Evolutionary conservation across 2,888 invertebrate genomes (phyloP), one percentile per base, ranked within the genome.

Genomic region (Cosmia trapezina): DNA sequence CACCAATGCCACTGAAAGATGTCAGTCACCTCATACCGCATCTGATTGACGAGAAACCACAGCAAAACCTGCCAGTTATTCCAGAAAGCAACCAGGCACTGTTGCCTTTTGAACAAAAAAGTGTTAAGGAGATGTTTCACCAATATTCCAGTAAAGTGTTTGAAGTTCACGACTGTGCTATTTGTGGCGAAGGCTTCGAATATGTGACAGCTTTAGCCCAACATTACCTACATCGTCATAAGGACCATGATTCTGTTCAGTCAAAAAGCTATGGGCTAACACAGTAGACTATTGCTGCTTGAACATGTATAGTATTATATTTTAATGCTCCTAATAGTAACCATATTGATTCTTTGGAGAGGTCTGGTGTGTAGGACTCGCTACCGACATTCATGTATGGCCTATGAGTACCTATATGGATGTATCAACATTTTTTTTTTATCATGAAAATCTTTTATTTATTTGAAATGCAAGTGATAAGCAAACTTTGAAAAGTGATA

Each of bases 111-210:
- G 90, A 90, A 61, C 86, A 89, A 57, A 92, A 91, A 83, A 83
- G 66, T 45, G 74, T 87, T 9, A 93, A 92, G 81, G 89, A 91
- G 12, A 83, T 91, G n/a, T 92, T 90, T 73, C 86, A 89, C n/a
- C 89, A 89, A 45, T 90, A 91, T 70, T 69, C 85, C 49, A 75
- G 61, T 70, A 88, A 86, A 71, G 67, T 87, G 33, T 83, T 83
- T 75, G 90, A 91, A 51, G 83, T 84, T 22, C 91, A 92, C 49
- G 90, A 85, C 65, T 94, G 94, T 83, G 89, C 91, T 17, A 88
- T 93, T 66, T 94, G 94, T 81, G 93, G 94, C 0, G 92, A 94
- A 84, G 90, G 89, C 8, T 94, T 94, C 83, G 91, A 91, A 45
- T 94, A 91, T 86, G 85, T 94, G 17, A 90, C 91, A 62, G 88